Base-by-base conservation (phyloP, 2,888 invertebrate genomes). In the Neoitamus cyanurus region DNA sequence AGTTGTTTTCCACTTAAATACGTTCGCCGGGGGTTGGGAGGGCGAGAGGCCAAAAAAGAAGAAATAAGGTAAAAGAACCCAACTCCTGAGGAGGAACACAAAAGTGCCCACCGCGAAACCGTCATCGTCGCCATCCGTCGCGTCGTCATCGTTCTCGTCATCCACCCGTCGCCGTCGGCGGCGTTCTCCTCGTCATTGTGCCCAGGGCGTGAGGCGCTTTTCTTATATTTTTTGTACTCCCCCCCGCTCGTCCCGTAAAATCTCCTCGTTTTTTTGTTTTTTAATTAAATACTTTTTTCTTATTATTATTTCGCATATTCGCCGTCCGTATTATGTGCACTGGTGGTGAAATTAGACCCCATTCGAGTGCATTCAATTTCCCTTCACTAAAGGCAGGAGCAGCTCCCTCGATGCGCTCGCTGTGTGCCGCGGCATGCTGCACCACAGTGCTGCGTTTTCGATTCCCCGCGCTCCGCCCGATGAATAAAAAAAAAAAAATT, bases 321-420 rank as follows among this genome's bases (percentile, higher is more conserved):
- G 11, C 36, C 36, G 13, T 73, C 7, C 5, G 36, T 73, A 34
- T 31, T 73, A 36, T 73, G 34, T 36, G 36, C 25, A 73, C 15
- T 36, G 34, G 75, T 20, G 36, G 46, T 77, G 77, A 77, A 77
- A 77, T 77, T 42, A 77, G 42, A 77, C 77, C 77, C 77, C 46
- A 70, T 77, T 20, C 28, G 46, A 75, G 77, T 46, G 46, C 77
- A 77, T 77, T 77, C 42, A 77, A 77, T 77, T 42, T 77, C 46
- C 46, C 30, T 77, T 37, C 46, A 28, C 28, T 77, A 46, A 42
- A 42, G 46, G 72, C 72, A 30, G 72, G 30, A 31, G 28, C 31
- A 25, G 28, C 31, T 72, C 11, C 3, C 20, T 7, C 72, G 28
- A 13, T 31, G 6, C 72, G 28, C 28, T 31, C 31, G 30, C 28